A percentile compares a stretch with the other conserved stretches of the same genome.
phyloP scores from a whole-genome alignment of 1,140 invertebrate species.

The Dinothrombium tinctorium region DNA sequence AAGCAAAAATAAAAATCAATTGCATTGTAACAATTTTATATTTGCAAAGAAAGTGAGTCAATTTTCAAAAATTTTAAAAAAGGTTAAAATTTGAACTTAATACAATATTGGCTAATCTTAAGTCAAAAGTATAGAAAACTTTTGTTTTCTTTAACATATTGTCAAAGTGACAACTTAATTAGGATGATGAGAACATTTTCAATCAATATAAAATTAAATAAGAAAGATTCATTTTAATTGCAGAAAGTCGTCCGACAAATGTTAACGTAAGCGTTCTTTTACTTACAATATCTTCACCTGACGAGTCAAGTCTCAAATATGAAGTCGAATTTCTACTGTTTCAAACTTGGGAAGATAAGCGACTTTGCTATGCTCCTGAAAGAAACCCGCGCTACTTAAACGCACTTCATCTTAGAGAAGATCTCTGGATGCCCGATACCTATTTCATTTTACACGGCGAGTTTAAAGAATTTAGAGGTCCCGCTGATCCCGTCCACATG shows the following conservation, averaged over 20 bases:
- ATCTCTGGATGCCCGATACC: slow-evolving; percentile 73
- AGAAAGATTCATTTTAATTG: slow-evolving; percentile 30
- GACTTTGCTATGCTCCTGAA: slow-evolving; percentile 55
- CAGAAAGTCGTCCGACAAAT: slow-evolving; percentile 42
- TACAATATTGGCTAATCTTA: too few relatives aligned
- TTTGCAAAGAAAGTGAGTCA: too few relatives aligned
- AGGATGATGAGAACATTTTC: too few relatives aligned
- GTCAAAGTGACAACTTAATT: too few relatives aligned
- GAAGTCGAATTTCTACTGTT: slow-evolving; percentile 74
- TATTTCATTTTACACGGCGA: slow-evolving; percentile 68
- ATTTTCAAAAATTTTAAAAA: too few relatives aligned
- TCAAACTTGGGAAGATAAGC: slow-evolving; percentile 73
- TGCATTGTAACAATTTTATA: too few relatives aligned
- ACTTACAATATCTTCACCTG: slow-evolving; percentile 70
- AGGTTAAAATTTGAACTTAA: too few relatives aligned
- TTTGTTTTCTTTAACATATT: too few relatives aligned
- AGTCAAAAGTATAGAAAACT: too few relatives aligned
- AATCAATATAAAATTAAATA: too few relatives aligned
- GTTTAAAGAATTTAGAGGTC: slow-evolving; percentile 64
- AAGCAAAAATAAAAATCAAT: too few relatives aligned
- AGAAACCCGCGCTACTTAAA: slow-evolving; percentile 63
- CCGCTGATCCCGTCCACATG: slow-evolving; percentile 67
- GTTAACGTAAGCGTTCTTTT: slow-evolving; percentile 78
- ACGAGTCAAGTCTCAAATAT: slow-evolving; percentile 87
- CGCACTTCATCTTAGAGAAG: slow-evolving; percentile 63